Conservation (phyloP, 1,140 invertebrate genomes). For the Coboldia fuscipes region DNA sequence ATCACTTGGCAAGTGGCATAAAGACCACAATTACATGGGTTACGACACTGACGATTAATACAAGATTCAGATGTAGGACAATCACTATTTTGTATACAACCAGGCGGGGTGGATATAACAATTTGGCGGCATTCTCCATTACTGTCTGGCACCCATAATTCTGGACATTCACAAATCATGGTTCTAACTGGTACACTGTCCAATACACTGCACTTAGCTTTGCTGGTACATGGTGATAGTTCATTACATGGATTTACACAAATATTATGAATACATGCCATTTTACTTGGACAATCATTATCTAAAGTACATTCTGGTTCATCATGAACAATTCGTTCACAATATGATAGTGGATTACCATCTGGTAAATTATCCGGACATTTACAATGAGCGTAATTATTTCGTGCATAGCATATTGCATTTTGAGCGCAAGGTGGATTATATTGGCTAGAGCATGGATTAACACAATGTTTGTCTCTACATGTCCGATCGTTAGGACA, state of each 20-base stretch:
- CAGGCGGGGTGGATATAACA: constrained; percentile 38
- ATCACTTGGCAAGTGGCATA: constrained; percentile 63
- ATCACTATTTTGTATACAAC: constrained; percentile 56
- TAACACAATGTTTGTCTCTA: constrained; percentile 42
- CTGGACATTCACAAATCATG: constrained; percentile 65
- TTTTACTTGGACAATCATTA: constrained; percentile 50
- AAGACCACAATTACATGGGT: constrained; percentile 69
- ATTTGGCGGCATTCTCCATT: constrained; percentile 52
- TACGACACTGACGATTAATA: constrained; percentile 61
- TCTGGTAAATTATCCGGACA: constrained; percentile 50
- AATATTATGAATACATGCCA: constrained; percentile 56
- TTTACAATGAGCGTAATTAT: constrained; percentile 49
- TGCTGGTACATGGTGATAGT: constrained; percentile 46
- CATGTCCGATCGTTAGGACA: constrained; percentile 51
- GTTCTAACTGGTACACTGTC: constrained; percentile 63
- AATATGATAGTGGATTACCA: constrained; percentile 60
- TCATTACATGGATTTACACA: constrained; percentile 58
- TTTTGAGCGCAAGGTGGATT: constrained; percentile 53
- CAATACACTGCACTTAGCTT: constrained; percentile 51
- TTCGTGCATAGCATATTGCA: constrained; percentile 52
- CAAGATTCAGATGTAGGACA: constrained; percentile 59
- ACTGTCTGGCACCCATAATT: constrained; percentile 56
- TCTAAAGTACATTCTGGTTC: constrained; percentile 56
- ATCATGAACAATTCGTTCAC: constrained; percentile 27
- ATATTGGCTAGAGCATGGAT: constrained; percentile 41